Conservation (phyloP, 2,797 vertebrate genomes). For the Acridotheres tristis region DNA sequence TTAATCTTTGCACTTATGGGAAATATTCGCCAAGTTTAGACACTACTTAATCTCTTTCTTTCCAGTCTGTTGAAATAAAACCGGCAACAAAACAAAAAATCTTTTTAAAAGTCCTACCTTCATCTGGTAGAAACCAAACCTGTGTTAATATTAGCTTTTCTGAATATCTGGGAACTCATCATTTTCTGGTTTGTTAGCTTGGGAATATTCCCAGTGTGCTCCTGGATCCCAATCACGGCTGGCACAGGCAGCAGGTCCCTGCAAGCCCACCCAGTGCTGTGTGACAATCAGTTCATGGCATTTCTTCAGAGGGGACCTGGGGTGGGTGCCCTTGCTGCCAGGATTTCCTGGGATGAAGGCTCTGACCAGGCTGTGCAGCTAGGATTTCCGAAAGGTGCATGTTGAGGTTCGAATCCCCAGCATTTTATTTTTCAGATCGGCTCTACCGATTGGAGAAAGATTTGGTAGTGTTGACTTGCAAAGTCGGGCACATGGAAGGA, state of each 20-base stretch:
- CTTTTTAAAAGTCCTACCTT: background rate
- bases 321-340: too few species aligned
- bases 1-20: slow-evolving; percentile 46
- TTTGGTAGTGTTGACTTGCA: background rate
- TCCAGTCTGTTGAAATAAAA: slow-evolving; percentile 17
- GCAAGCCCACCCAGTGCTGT: rapidly evolving
- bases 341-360: background rate
- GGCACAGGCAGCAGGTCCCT: background rate
- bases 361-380: background rate
- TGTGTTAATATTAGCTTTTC: background rate
- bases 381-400: background rate
- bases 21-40: background rate
- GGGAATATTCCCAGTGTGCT: background rate
- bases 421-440: background rate
- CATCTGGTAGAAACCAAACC: background rate
- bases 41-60: slow-evolving; percentile 1
- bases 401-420: background rate
- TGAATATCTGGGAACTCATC: background rate
- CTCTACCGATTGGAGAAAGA: background rate
- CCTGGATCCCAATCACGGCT: background rate
- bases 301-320: too few species aligned
- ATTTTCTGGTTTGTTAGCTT: background rate
- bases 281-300: rapidly evolving
- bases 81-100: background rate
- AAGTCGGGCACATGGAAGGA: background rate